Evolutionary conservation across 2,888 invertebrate species (phyloP).

Genomic region (Acrocyrtus sp.): DNA sequence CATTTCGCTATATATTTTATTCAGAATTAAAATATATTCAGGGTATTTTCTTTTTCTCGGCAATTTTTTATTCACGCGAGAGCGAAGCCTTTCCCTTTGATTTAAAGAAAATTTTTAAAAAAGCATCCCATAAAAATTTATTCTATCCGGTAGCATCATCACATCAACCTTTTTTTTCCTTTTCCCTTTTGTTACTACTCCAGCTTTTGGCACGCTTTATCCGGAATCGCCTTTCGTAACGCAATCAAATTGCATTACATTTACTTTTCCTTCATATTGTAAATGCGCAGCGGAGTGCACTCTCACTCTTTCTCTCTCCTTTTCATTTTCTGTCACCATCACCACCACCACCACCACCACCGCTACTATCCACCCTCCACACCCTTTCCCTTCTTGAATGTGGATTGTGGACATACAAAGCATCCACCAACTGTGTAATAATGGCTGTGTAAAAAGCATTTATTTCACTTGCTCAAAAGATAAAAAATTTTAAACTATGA

Average conservation of each 20-base stretch:
- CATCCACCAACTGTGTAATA: slow-evolving; percentile 25
- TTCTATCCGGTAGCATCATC: background rate
- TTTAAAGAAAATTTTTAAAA: slow-evolving; percentile 37
- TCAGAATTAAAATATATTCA: no score
- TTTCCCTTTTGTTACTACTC: no score
- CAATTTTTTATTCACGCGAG: no score
- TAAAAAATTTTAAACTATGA: background rate
- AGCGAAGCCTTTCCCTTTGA: slow-evolving; percentile 19
- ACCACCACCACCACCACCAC: no score
- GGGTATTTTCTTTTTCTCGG: no score
- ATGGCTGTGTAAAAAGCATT: slow-evolving; percentile 49
- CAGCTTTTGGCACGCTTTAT: slow-evolving; percentile 38
- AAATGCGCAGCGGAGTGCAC: no score
- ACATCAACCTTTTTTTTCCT: slow-evolving; percentile 30
- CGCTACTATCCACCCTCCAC: no score
- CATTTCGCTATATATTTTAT: slow-evolving; percentile 2
- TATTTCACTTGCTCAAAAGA: slow-evolving; percentile 46
- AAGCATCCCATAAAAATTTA: background rate
- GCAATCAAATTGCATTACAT: slow-evolving; percentile 43
- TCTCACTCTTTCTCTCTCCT: no score
- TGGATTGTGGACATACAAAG: no score
- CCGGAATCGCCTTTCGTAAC: slow-evolving; percentile 28
- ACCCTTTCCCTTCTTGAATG: background rate
- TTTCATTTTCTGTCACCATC: no score
- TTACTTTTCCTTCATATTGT: no score